Conservation (phyloP, 2,888 invertebrate genomes). For the Clusia tigrina region DNA sequence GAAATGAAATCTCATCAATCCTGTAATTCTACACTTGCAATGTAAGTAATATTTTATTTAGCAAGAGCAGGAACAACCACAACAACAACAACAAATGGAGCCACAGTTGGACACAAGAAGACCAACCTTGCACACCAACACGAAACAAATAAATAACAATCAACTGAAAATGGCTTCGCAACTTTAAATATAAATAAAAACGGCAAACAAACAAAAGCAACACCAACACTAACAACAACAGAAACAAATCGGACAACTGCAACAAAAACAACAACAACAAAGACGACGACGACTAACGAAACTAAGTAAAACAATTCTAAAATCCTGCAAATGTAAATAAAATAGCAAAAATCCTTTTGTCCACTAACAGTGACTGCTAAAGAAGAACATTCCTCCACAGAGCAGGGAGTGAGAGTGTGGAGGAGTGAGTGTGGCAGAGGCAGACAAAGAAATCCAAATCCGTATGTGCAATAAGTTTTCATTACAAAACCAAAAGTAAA, state of each 20-base stretch:
- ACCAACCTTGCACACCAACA: conserved; percentile 11
- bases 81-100: conserved; percentile 2
- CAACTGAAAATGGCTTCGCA: conserved; percentile 30
- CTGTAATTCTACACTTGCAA: not conserved
- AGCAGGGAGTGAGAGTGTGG: no score
- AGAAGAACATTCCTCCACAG: not conserved
- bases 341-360: conserved; percentile 14
- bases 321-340: conserved; percentile 12
- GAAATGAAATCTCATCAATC: conserved; percentile 19
- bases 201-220: not conserved
- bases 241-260: conserved; percentile 6
- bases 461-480: conserved; percentile 7
- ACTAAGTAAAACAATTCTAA: not conserved
- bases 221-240: conserved; percentile 3
- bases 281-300: not conserved
- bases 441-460: not conserved
- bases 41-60: conserved; percentile 14
- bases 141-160: conserved; percentile 26
- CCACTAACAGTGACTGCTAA: not conserved
- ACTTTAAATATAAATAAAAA: conserved; percentile 20
- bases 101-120: not conserved
- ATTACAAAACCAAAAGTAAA: not conserved
- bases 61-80: not conserved
- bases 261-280: no score
- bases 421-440: not conserved